Percentiles rank a stretch among this genome's conserved stretches.
phyloP scores from a whole-genome alignment of 64 coral and sea anemone genomes.

The Montipora foliosa region DNA sequence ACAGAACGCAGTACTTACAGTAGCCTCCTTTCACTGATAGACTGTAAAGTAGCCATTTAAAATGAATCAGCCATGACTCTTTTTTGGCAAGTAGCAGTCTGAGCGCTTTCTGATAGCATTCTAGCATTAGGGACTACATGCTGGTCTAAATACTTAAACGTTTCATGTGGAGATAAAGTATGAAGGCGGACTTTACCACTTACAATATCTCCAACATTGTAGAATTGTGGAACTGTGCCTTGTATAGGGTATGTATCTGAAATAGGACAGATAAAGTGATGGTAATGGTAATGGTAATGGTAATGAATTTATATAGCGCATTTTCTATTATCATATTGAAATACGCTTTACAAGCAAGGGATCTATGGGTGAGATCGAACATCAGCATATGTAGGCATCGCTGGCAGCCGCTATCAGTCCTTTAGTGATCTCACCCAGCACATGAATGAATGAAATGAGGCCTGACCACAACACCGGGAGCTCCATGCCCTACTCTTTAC shows the following conservation, averaged over 20 bases:
- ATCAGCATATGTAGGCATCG: too few species aligned
- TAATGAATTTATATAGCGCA: background rate
- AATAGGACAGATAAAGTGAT: constrained; percentile 15
- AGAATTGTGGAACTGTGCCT: constrained; percentile 23
- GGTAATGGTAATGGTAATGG: background rate
- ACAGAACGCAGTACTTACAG: constrained; percentile 3
- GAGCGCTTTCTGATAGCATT: constrained; percentile 27
- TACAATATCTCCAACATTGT: constrained; percentile 29
- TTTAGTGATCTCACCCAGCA: too few species aligned
- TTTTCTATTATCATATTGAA: too few species aligned
- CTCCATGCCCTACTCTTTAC: too few species aligned
- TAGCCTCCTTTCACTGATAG: constrained; percentile 17
- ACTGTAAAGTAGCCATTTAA: constrained; percentile 19
- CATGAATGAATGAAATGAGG: too few species aligned
- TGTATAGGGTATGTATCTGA: constrained; percentile 28
- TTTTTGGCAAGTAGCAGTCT: constrained; percentile 20
- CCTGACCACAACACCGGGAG: too few species aligned
- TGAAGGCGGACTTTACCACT: constrained; percentile 27
- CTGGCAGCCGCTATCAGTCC: too few species aligned
- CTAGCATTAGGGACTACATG: constrained; percentile 29
- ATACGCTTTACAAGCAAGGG: too few species aligned
- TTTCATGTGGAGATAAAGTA: constrained; percentile 26
- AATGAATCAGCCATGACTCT: constrained; percentile 21
- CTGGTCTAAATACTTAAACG: constrained; percentile 27
- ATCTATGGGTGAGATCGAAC: too few species aligned